Base-by-base conservation (phyloP, 2,888 invertebrate genomes). In the Spodoptera littoralis region DNA sequence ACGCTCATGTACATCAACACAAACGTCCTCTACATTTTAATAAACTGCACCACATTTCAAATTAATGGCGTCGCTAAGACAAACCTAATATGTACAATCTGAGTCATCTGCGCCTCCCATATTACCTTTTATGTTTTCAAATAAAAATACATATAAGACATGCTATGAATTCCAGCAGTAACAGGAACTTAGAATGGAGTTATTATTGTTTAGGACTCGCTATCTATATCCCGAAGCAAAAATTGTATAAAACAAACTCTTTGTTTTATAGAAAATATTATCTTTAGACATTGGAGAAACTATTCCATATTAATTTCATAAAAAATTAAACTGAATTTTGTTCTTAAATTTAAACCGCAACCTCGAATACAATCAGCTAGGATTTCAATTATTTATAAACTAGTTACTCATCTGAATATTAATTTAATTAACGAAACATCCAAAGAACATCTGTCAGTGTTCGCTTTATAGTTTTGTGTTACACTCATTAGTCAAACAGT, bases 401-500 rank as follows among this genome's bases (percentile, higher is more conserved):
- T 13, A 47, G 30, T 41, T 55, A 43, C 27, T 54, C 43, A 5
- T 54, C 12, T 47, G 44, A 57, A 73, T 44, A 57, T 47, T 62
- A 60, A 65, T 61, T 63, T 55, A 79, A 79, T 79, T 72, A 66
- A 61, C 45, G 44, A 57, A 69, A 69, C 68, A 67, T 50, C 59
- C 47, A 49, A 60, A 54, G 49, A 71, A 75, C 76, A 75, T 71
- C 52, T 76, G 67, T 63, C 57, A 54, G 73, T 72, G 51, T 66
- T 53, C 71, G 74, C 60, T 65, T 62, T 60, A 68, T 66, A 77
- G 64, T 74, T 78, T 83, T 76, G 74, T 78, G 79, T 78, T 76
- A 80, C 77, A 79, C 77, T 80, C 76, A 82, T 85, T 79, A 81
- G 83, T 82, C 83, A 84, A 83, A 81, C 80, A 70, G 78, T 88